Conservation (phyloP, 2,888 invertebrate species). For the Troides oblongomaculatus region DNA sequence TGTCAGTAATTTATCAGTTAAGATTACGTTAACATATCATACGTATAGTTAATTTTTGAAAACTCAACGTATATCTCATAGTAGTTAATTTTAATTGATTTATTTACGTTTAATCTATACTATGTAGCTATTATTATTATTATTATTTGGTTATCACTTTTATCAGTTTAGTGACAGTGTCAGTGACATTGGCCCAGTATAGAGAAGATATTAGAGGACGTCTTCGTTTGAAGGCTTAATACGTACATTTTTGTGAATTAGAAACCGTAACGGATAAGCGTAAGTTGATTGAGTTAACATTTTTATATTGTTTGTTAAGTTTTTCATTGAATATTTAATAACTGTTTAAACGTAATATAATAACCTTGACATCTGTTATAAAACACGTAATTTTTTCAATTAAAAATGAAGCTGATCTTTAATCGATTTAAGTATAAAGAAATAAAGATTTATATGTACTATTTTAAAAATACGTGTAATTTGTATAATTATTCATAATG, state of each 20-base stretch:
- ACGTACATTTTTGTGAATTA: neutral
- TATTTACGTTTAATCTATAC: conserved; percentile 5
- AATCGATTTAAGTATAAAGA: no score
- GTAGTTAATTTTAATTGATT: no score
- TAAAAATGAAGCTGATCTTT: no score
- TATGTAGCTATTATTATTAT: conserved; percentile 3
- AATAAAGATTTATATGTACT: no score
- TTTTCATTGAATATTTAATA: conserved; percentile 28
- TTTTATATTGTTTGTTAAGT: neutral
- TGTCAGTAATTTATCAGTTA: no score
- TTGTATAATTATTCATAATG: no score
- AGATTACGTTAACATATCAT: no score
- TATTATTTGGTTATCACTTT: conserved; percentile 19
- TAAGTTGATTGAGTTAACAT: neutral
- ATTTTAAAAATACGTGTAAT: no score
- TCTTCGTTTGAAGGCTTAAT: conserved; percentile 8
- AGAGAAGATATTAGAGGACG: conserved; percentile 9
- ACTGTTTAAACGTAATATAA: conserved; percentile 27
- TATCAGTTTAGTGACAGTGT: conserved; percentile 37
- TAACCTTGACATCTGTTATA: conserved; percentile 55
- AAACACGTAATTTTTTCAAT: conserved; percentile 15
- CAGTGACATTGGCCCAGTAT: conserved; percentile 34
- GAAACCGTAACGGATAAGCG: neutral
- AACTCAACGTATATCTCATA: no score
- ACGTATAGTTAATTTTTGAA: no score